Evolutionary conservation across 2,113 vertebrate genomes (phyloP), one percentile per base, ranked within the genome.

Genomic region (Amphiprion percula): DNA sequence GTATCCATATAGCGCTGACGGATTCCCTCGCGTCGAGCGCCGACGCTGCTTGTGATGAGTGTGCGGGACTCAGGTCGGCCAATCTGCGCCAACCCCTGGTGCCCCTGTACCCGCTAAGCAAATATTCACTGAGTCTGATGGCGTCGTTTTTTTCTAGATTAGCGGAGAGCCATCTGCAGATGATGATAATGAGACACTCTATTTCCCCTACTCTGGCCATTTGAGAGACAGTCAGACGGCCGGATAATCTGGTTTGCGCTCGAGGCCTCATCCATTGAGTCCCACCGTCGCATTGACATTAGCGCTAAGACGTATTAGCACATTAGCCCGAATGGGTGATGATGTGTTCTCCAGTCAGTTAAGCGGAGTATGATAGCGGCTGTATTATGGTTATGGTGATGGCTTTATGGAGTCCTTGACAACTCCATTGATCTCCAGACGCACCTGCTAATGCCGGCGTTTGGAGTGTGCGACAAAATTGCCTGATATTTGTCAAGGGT

Each of bases 311-410:
- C 62, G 55, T 91, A 93, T 94, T 93, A 88, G 89, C 89, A 88
- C 93, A 91, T 93, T 94, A 92, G 90, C 85, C 66, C 30, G 86
- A 92, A 91, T 89, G 88, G 90, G 86, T 67, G 58, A 87, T 89
- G 87, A 93, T 91, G 90, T 84, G 90, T 91, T 87, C 82, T 84
- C 14, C 85, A 83, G 78, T 87, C 87, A 73, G 87, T 91, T 91
- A 91, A 93, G 87, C 82, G 84, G 85, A 79, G 80, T 83, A 69
- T 76, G 77, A 82, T 83, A 79, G 88, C 58, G 63, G 52, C 83
- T 54, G 73, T 74, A 88, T 86, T 88, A 92, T 83, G 86, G 87
- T 88, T 88, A 91, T 90, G 88, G 77, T 58, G 70, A 90, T 89
- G 85, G 88, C 80, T 91, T 92, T 84, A 87, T 89, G 87, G 82